Base-by-base conservation (phyloP, 2,797 vertebrate species). In the Pseudotriccus pelzelni region DNA sequence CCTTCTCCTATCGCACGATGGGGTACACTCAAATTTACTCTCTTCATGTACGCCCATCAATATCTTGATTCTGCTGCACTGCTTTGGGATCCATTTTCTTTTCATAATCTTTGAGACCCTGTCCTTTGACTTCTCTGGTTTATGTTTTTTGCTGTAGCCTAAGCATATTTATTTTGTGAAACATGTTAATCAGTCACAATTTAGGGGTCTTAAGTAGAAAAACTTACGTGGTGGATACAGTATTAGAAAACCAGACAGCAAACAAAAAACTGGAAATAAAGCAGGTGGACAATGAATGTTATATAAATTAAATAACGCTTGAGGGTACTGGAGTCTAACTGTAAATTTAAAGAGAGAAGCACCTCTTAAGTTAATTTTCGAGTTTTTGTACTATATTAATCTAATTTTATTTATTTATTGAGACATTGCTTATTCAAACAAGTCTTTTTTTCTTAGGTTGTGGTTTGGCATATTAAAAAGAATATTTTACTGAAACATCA, bases 231-330 rank as follows among this genome's bases (percentile, higher is more conserved):
- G 16, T 81, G 23, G n/a, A 84, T 75, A 69, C 66, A 78, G 53
- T 37, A 49, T 82, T 89, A 91, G 52, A 91, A 91, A 97, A 92
- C 12, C 84, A 94, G 87, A 90, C 86, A 89, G 84, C 36, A 75
- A 78, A 86, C 46, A 81, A 93, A 76, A 89, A 86, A 77, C 21
- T 66, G 46, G 50, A 94, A 90, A 84, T 88, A 72, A 14, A 93
- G 53, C 87, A 97, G 85, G 88, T 90, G 76, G 80, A 89, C 46
- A 94, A 79, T 49, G 36, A 94, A 84, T 78, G 62, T 84, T 58
- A 90, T 27, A 43, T 18, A 91, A 84, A 91, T 86, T 80, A 72
- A 92, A 59, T 55, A 81, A 62, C 5, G 27, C 63, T 86, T 88
- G 58, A 85, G 36, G 76, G 74, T 85, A 66, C 68, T 58, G 43